These are phyloP conservation scores for Spisula subtruncata DNA, from an alignment of 2,888 invertebrate genomes.

Conservation along the genomic window DNA sequence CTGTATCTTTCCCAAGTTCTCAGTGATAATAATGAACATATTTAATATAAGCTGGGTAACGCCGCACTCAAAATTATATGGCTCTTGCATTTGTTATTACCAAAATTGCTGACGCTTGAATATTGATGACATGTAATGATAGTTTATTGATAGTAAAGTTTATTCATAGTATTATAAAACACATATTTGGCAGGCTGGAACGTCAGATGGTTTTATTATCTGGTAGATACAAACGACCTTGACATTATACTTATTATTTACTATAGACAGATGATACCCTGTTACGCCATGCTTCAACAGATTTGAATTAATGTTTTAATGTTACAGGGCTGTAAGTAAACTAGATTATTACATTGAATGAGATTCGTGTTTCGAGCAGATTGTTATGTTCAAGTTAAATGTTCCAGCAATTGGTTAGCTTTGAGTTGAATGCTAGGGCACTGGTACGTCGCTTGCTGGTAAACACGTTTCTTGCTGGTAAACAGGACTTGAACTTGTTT, in stretches of 20 bases:
- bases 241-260: not conserved
- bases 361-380: not conserved
- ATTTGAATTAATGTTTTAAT: not conserved
- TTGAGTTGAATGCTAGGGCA: conserved; percentile 6
- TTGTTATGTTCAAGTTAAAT: not conserved
- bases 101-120: too few species aligned
- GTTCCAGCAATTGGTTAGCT: not conserved
- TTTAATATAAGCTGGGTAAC: too few species aligned
- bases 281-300: not conserved
- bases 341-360: not conserved
- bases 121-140: too few species aligned
- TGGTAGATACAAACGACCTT: not conserved
- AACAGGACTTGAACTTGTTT: conserved; percentile 3
- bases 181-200: not conserved
- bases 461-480: not conserved
- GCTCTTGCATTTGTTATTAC: too few species aligned
- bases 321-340: not conserved
- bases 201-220: not conserved
- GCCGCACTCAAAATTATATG: too few species aligned
- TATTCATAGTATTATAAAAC: not conserved
- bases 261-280: not conserved
- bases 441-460: not conserved
- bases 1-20: too few species aligned
- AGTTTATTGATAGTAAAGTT: too few species aligned
- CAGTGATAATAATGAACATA: too few species aligned